phyloP scores from a whole-genome alignment of 2,113 vertebrate species.

The Mirza zaza region DNA sequence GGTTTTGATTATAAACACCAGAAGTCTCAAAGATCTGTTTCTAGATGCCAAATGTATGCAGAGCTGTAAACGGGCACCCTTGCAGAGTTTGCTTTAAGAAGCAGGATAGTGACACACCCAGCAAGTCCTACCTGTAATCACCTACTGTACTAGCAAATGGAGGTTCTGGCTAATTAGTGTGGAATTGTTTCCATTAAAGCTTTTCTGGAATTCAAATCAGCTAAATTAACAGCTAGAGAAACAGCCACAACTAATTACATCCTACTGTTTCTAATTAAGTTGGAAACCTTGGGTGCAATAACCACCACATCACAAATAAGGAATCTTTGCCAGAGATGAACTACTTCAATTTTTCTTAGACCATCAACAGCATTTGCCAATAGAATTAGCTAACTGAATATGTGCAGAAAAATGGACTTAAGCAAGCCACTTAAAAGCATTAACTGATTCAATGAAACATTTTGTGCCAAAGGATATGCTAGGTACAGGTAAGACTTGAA shows the following conservation, averaged over 20 bases:
- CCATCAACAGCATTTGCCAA: conserved; percentile 23
- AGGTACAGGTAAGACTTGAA: not conserved
- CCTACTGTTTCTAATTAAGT: conserved; percentile 66
- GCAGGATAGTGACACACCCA: not conserved
- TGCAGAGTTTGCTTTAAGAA: not conserved
- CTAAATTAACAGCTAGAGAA: conserved; percentile 64
- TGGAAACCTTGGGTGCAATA: conserved; percentile 47
- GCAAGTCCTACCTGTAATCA: not conserved
- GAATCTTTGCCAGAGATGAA: conserved; percentile 61
- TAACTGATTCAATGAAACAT: not conserved
- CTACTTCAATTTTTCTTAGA: conserved; percentile 42
- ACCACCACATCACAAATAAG: conserved; percentile 45
- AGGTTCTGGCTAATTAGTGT: conserved; percentile 44
- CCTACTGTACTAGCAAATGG: not conserved
- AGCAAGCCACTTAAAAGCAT: conserved; percentile 26
- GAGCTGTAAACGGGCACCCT: not conserved
- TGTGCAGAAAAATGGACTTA: not conserved
- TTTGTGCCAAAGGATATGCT: not conserved
- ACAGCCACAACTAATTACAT: not conserved
- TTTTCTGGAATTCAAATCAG: conserved; percentile 44
- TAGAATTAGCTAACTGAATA: conserved; percentile 40
- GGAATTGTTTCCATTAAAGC: conserved; percentile 64
- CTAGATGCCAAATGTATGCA: conserved; percentile 23
- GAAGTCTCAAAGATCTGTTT: conserved; percentile 64
- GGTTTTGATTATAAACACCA: conserved; percentile 77